Base-by-base conservation (phyloP, 2,888 invertebrate species). In the Hedychridium roseum region DNA sequence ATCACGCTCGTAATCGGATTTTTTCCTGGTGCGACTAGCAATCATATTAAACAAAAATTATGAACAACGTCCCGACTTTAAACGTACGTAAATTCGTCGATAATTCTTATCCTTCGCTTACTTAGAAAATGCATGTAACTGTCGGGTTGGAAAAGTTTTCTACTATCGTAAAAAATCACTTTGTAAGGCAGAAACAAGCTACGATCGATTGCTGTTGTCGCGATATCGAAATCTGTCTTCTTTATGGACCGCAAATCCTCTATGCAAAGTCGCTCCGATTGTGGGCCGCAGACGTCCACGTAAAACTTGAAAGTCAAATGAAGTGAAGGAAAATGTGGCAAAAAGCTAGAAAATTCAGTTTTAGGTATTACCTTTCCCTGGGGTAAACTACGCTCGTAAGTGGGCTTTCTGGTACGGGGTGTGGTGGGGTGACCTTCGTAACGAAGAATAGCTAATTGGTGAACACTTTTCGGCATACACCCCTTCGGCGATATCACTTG, bases 181-280 rank as follows among this genome's bases (percentile, higher is more conserved):
- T 89, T 83, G 81, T 91, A 91, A 4, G 91, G 90, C 50, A 91
- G 80, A 80, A 91, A 90, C 59, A 91, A 90, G 79, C 91, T 91
- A 35, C 90, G 88, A 71, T 91, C 91, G 0, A 91, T 91, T 52
- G 90, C 80, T 66, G 89, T 89, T 64, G 87, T 86, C 17, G 90
- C 79, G 21, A 90, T 80, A 2, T 85, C 86, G 62, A 86, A 83
- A 70, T 90, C 89, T 11, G 89, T 83, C 31, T 85, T 83, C 65
- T 83, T 86, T 1, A 88, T 86, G 62, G 89, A 88, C 69, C 87
- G 87, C 65, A 91, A 80, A 73, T 90, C 11, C 18, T 47, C 32
- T 72, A 91, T 87, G 70, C 91, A 91, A 23, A 91, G 81, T 30
- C 12, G 3, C 5, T 42, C 15, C 1, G 31, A 14, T 18, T 26